These are phyloP conservation scores for Protonemura montana DNA, from an alignment of 2,888 invertebrate species.

Conservation along the genomic window DNA sequence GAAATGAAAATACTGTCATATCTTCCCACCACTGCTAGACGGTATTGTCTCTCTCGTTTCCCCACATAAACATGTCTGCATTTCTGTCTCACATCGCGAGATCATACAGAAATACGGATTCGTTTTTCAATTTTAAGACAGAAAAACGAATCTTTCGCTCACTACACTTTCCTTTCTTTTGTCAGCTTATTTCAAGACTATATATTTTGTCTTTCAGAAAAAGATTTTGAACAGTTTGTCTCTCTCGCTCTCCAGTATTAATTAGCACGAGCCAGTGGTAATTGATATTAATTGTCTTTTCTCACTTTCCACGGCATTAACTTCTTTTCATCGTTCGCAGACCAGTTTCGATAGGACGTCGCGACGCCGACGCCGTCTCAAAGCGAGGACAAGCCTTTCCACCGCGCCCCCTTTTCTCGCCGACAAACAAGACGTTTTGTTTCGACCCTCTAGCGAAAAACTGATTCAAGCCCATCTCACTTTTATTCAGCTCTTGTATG, in stretches of 20 bases:
- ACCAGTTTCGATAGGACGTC: not conserved
- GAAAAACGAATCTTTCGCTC: slow-evolving; percentile 19
- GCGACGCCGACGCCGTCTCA: not conserved
- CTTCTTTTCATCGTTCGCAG: slow-evolving; percentile 41
- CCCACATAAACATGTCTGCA: slow-evolving; percentile 18
- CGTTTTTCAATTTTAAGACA: slow-evolving; percentile 7
- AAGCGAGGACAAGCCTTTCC: not conserved
- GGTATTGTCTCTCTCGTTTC: not conserved
- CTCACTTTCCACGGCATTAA: slow-evolving; percentile 56
- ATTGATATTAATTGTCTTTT: slow-evolving; percentile 58
- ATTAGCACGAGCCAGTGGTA: slow-evolving; percentile 55
- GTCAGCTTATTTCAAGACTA: slow-evolving; percentile 41
- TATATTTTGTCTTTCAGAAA: slow-evolving; percentile 39
- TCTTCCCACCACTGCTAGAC: not conserved
- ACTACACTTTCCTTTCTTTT: slow-evolving; percentile 31
- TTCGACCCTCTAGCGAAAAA: slow-evolving; percentile 22
- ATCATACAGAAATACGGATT: not conserved
- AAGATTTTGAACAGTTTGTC: slow-evolving; percentile 38
- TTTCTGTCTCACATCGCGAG: slow-evolving; percentile 1
- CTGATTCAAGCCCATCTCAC: slow-evolving; percentile 18
- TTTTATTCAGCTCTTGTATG: not conserved
- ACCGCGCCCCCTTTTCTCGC: not conserved
- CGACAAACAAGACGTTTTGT: slow-evolving; percentile 37
- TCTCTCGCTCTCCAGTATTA: slow-evolving; percentile 51
- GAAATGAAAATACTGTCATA: slow-evolving; percentile 46